Evolutionary conservation across 1,140 invertebrate genomes (phyloP), one percentile per base, ranked within the genome.

Genomic region (Dendrolimus punctatus): DNA sequence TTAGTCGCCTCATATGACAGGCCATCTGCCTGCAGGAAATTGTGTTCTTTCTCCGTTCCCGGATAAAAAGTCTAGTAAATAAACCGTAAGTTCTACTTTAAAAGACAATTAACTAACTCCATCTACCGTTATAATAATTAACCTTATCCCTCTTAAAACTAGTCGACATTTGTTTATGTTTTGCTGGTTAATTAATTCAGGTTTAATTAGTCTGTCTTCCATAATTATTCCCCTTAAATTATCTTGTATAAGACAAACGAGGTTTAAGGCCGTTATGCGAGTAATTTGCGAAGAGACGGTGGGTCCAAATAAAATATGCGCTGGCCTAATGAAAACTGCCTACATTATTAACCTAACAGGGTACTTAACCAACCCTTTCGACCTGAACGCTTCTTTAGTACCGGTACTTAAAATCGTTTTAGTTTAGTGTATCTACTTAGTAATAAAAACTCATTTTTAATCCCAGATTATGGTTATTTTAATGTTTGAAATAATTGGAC

Each of bases 211-310:
- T 70, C 55, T 54, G 58, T 66, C 64, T 70, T 55, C 58, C 49
- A 46, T 64, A 73, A 66, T 68, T 66, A 66, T 71, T 66, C 60
- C 58, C 68, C 53, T 49, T 73, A 68, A 70, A 70, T 73, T 70
- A 68, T 70, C 59, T 68, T 53, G 63, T 64, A 56, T 43, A 64
- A 71, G 65, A 68, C 65, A 70, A 66, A 73, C 58, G 62, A 68
- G 62, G 57, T 59, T 66, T 62, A 60, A 60, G 55, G 62, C 41
- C 50, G 49, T 64, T 55, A 63, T 61, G 60, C 48, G 53, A 57
- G 57, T 62, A 71, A 68, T 68, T 71, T 64, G 62, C 49, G 61
- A 61, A 46, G 48, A 56, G 60, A 59, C 51, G 53, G 60, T 57
- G 62, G 64, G 51, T 55, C 53, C 51, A 66, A 71, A 68, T 68